phyloP scores from a whole-genome alignment of 1,140 invertebrate genomes.

The Episyrphus balteatus region DNA sequence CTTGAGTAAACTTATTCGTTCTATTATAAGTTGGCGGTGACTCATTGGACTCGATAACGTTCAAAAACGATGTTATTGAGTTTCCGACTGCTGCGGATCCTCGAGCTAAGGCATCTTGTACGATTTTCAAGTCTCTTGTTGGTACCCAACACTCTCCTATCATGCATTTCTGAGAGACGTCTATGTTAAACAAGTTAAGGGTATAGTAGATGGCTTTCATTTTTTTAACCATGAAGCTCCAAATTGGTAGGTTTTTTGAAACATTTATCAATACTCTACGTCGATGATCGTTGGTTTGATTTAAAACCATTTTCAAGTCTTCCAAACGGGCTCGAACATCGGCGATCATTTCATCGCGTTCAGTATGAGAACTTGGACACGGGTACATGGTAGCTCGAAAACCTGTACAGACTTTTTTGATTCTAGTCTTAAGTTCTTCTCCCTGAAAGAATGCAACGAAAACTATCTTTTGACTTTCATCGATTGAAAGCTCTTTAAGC shows the following conservation, averaged over 20 bases:
- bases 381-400: constrained; percentile 67
- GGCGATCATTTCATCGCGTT: constrained; percentile 56
- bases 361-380: constrained; percentile 58
- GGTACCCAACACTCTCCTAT: constrained; percentile 71
- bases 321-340: constrained; percentile 60
- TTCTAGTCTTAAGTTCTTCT: constrained; percentile 57
- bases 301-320: constrained; percentile 53
- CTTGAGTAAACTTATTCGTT: constrained; percentile 91
- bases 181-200: constrained; percentile 64
- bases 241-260: constrained; percentile 55
- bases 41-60: constrained; percentile 56
- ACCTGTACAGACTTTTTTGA: constrained; percentile 67
- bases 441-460: constrained; percentile 76
- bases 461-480: constrained; percentile 43
- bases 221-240: constrained; percentile 59
- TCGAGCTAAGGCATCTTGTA: constrained; percentile 21
- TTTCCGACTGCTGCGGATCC: constrained; percentile 45
- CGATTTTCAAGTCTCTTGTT: constrained; percentile 44
- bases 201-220: constrained; percentile 67
- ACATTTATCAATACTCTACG: constrained; percentile 54
- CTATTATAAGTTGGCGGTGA: constrained; percentile 90
- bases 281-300: constrained; percentile 56
- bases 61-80: constrained; percentile 56
- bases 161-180: constrained; percentile 64
- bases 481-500: constrained; percentile 39